phyloP scores from a whole-genome alignment of 2,797 vertebrate genomes.

The Bucorvus abyssinicus region DNA sequence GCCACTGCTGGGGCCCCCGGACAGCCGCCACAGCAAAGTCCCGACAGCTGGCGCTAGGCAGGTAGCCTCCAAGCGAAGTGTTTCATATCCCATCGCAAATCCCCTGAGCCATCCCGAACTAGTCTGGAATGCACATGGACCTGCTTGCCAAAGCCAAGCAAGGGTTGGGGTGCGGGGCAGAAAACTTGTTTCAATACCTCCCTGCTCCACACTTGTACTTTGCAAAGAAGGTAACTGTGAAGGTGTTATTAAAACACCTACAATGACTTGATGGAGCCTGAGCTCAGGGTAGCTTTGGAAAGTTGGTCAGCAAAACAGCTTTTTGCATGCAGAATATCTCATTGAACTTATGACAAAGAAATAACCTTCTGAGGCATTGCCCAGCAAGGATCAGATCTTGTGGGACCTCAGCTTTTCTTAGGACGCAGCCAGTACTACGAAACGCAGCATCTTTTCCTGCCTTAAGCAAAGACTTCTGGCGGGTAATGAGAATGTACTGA shows the following conservation, averaged over 20 bases:
- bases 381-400: background rate
- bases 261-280: background rate
- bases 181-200: background rate
- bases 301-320: background rate
- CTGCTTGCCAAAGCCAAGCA: conserved; percentile 36
- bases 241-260: background rate
- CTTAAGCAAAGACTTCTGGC: background rate
- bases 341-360: background rate
- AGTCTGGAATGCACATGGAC: conserved; percentile 24
- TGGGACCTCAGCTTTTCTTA: background rate
- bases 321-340: background rate
- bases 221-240: background rate
- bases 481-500: background rate
- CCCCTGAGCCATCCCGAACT: background rate
- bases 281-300: background rate
- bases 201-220: background rate
- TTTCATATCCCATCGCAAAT: conserved; percentile 67
- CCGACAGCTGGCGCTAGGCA: background rate
- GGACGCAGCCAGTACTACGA: background rate
- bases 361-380: background rate
- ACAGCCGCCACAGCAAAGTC: background rate
- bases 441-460: background rate
- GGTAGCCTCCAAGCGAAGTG: conserved; percentile 24
- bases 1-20: background rate
- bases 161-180: background rate